Percentiles rank a stretch among this genome's conserved stretches.
phyloP scores from a whole-genome alignment of 2,797 vertebrate genomes.

The Cetoscarus ocellatus region DNA sequence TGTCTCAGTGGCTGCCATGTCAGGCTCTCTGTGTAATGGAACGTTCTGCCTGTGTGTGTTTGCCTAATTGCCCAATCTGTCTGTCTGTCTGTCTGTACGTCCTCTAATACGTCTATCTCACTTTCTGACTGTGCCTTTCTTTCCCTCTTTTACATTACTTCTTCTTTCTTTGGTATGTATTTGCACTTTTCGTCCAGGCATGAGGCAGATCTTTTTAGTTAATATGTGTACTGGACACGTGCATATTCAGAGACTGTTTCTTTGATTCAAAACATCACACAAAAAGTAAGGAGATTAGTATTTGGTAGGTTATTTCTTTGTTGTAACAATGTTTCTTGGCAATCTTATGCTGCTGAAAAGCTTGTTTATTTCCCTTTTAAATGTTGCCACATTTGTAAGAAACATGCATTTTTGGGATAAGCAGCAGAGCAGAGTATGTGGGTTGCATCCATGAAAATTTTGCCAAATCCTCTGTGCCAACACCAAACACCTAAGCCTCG shows the following conservation, averaged over 20 bases:
- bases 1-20: slow-evolving; percentile 69
- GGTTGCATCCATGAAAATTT: no score
- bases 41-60: slow-evolving; percentile 73
- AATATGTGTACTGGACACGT: slow-evolving; percentile 17
- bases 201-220: slow-evolving; percentile 27
- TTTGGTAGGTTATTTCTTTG: no score
- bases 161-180: slow-evolving; percentile 20
- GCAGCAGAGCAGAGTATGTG: no score
- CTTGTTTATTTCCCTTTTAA: no score
- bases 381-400: no score
- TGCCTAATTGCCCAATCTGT: slow-evolving; percentile 80
- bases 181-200: slow-evolving; percentile 16
- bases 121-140: slow-evolving; percentile 43
- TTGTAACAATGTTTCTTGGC: no score
- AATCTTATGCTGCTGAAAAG: no score
- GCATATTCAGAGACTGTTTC: slow-evolving; percentile 18
- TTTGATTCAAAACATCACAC: background rate
- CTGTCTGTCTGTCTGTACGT: slow-evolving; percentile 50
- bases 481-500: no score
- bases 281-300: no score
- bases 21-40: slow-evolving; percentile 73
- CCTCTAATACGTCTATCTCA: slow-evolving; percentile 63
- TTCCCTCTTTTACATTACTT: slow-evolving; percentile 21
- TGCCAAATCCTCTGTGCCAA: no score
- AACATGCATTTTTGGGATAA: no score